Conservation (phyloP, 2,888 invertebrate species). For the Agrypnus murinus region DNA sequence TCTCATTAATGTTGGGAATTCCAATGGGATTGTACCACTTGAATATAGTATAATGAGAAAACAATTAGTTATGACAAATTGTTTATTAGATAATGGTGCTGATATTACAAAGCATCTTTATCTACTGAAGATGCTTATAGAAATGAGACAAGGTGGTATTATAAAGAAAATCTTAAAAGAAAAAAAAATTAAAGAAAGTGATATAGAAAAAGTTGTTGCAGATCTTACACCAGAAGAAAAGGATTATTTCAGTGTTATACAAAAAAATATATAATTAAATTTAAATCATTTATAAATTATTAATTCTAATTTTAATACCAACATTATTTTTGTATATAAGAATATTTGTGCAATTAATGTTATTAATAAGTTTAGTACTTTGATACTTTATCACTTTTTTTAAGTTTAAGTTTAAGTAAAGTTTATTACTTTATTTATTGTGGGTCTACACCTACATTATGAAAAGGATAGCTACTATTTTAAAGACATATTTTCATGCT, state of each 20-base stretch:
- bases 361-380: no score
- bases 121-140: conserved; percentile 34
- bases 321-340: no score
- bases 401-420: no score
- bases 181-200: background rate
- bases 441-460: no score
- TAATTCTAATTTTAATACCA: no score
- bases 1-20: conserved; percentile 33
- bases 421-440: no score
- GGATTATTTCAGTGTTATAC: background rate
- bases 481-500: no score
- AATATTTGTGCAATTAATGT: no score
- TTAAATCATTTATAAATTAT: no score
- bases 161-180: conserved; percentile 31
- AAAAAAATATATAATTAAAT: no score
- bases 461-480: no score
- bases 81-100: conserved; percentile 32
- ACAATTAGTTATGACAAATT: background rate
- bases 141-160: conserved; percentile 12
- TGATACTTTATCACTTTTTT: no score
- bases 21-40: conserved; percentile 36
- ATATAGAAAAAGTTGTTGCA: background rate
- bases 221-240: conserved; percentile 1
- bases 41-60: conserved; percentile 34
- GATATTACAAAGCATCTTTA: conserved; percentile 17